These are phyloP conservation scores for Hippopotamyrus pictus DNA, from an alignment of 2,797 vertebrate species.

Conservation along the genomic window DNA sequence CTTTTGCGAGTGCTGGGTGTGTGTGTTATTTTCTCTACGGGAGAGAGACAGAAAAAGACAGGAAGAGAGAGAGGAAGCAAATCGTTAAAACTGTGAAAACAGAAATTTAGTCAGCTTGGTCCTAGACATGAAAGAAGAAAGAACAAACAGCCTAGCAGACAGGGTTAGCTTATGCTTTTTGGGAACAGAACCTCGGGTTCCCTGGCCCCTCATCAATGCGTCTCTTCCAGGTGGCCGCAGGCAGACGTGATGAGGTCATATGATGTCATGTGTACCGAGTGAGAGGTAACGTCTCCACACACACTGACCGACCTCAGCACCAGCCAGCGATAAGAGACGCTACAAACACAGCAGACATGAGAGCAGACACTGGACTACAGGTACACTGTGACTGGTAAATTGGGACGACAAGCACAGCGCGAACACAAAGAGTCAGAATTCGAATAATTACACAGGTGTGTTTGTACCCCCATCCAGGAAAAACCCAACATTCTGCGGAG, in stretches of 20 bases:
- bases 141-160: neutral
- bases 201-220: neutral
- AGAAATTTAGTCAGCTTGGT: neutral
- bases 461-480: neutral
- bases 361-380: neutral
- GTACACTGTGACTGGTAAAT: neutral
- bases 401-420: neutral
- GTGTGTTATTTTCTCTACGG: neutral
- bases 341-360: neutral
- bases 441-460: neutral
- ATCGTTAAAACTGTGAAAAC: neutral
- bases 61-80: conserved; percentile 11
- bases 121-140: neutral
- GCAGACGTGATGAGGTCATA: neutral
- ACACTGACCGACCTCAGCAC: neutral
- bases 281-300: neutral
- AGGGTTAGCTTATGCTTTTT: neutral
- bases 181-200: neutral
- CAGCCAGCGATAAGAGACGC: neutral
- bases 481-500: neutral
- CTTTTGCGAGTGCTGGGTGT: neutral
- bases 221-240: neutral
- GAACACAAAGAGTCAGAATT: neutral
- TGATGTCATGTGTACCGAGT: neutral
- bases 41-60: conserved; percentile 11